phyloP scores from a whole-genome alignment of 2,113 vertebrate species.

The Opisthocomus hoazin region DNA sequence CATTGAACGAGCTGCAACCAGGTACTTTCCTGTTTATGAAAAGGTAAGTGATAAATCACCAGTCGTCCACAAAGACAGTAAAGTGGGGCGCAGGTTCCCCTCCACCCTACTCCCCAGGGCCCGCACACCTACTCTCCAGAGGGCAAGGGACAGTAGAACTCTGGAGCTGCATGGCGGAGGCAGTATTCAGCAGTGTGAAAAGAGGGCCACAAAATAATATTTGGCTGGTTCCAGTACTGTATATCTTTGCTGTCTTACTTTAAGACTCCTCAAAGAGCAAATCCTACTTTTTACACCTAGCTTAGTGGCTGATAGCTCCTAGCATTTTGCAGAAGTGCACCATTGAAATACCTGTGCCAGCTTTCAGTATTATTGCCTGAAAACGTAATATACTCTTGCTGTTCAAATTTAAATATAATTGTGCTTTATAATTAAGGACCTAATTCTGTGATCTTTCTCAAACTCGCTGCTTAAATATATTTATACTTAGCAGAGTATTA shows the following conservation, averaged over 20 bases:
- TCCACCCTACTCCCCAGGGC: background rate
- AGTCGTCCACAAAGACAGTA: background rate
- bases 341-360: background rate
- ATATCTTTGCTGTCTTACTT: background rate
- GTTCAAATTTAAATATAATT: background rate
- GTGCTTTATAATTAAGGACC: background rate
- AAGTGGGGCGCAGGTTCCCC: background rate
- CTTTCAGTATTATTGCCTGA: background rate
- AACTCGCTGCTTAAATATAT: background rate
- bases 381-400: background rate
- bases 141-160: background rate
- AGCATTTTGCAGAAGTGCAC: background rate
- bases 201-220: background rate
- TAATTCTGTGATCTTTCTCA: background rate
- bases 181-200: background rate
- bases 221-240: background rate
- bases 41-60: slow-evolving; percentile 70
- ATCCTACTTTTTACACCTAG: background rate
- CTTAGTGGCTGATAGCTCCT: background rate
- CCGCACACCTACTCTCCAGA: background rate
- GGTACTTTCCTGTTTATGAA: slow-evolving; percentile 84
- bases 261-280: background rate
- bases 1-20: slow-evolving; percentile 68
- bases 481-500: background rate
- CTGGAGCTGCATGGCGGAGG: background rate